A percentile compares a stretch with the other conserved stretches of the same genome.
Evolutionary conservation across 2,888 invertebrate species (phyloP).

Genomic region (Drosophila testacea): DNA sequence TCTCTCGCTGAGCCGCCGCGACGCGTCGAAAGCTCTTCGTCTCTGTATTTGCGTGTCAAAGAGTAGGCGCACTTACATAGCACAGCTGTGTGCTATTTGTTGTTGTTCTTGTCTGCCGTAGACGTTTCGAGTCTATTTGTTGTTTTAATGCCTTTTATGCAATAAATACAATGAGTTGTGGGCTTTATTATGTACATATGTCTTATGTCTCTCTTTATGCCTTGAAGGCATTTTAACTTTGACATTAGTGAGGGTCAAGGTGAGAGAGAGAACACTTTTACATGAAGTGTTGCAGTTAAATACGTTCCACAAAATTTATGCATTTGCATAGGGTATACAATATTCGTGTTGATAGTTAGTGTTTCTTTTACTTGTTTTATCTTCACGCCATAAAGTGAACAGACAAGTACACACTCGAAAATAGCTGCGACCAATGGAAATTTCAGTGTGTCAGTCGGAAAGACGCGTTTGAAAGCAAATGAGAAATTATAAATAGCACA

Average conservation of each 20-base stretch:
- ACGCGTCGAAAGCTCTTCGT: slow-evolving; percentile 45
- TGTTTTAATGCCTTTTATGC: slow-evolving; percentile 61
- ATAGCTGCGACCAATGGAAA: slow-evolving; percentile 55
- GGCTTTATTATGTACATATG: slow-evolving; percentile 11
- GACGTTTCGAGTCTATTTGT: slow-evolving; percentile 18
- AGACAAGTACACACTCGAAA: slow-evolving; percentile 51
- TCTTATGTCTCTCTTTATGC: slow-evolving; percentile 4
- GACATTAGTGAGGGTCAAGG: slow-evolving; percentile 26
- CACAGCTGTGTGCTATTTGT: slow-evolving; percentile 38
- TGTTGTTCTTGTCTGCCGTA: slow-evolving; percentile 25
- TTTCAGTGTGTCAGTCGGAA: slow-evolving; percentile 60
- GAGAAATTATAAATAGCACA: slow-evolving; percentile 53
- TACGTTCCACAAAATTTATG: not conserved
- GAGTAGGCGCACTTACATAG: slow-evolving; percentile 45
- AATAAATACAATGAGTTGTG: slow-evolving; percentile 51
- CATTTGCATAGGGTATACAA: slow-evolving; percentile 23
- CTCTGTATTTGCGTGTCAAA: slow-evolving; percentile 45
- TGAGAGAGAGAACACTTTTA: too few relatives aligned
- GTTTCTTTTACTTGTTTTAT: slow-evolving; percentile 40
- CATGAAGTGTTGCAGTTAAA: not conserved
- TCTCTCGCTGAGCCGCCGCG: slow-evolving; percentile 26
- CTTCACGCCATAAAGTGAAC: slow-evolving; percentile 51
- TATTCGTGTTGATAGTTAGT: not conserved
- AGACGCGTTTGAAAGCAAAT: slow-evolving; percentile 45
- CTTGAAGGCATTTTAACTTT: slow-evolving; percentile 22